Base-by-base conservation (phyloP, 1,140 invertebrate species). In the Psilanteris sp. region DNA sequence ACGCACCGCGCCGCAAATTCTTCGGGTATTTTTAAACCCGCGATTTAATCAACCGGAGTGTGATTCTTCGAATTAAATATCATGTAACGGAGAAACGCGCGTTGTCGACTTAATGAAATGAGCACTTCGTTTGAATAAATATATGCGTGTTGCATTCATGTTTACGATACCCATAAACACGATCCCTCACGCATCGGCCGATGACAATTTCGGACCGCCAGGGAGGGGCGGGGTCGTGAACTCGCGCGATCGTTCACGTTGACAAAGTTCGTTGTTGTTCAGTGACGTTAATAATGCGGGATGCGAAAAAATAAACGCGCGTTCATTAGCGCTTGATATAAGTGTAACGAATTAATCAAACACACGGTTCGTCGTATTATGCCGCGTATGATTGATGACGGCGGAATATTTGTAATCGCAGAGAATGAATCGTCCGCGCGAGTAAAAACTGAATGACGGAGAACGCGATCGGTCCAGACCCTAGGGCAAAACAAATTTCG, bases 341-440 rank as follows among this genome's bases (percentile, higher is more conserved):
- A 13, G 32, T 37, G 43, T 22, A 36, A 46, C 22, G 22, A 46
- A 61, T 62, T 50, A 50, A 62, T 62, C 43, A 50, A 62, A 50
- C n/a, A 62, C n/a, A 62, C 31, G 39, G 10, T 46, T 46, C 11
- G 31, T 37, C 24, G 41, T 24, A 41, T 32, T 52, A 29, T 26
- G 20, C 18, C 11, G 18, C 36, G 36, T 18, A 29, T 54, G 37
- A 66, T 66, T 54, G 37, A 66, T 66, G 61, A 64, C 9, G 29
- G n/a, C 27, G 10, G 34, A 64, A 52, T 52, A 43, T 52, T 64
- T 64, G 43, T 52, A 32, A 34, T 52, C 26, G 4, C 27, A n/a
- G 6, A 16, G 34, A 50, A 50, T 50, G 44, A 64, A 43, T 64
- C 16, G 46, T 32, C 36, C 13, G 46, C 2, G 0, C 13, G 4